Percentiles rank a stretch among this genome's conserved stretches.
These are phyloP conservation scores for Cavia porcellus DNA, from an alignment of 2,113 vertebrate species.

Conservation along the genomic window DNA sequence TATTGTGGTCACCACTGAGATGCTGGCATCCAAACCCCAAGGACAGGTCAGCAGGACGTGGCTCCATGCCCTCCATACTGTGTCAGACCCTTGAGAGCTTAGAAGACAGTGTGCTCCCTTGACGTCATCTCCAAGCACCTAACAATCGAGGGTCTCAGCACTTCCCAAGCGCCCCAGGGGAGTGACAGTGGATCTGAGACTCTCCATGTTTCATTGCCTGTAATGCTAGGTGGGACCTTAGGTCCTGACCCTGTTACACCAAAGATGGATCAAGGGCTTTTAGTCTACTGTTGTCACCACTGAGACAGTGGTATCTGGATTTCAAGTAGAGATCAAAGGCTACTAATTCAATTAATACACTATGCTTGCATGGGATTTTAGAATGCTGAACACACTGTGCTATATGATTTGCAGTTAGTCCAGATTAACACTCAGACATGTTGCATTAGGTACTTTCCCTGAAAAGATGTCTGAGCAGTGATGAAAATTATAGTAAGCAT, in stretches of 20 bases:
- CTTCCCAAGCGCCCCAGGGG: too few species aligned
- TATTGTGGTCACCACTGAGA: background rate
- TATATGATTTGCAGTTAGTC: background rate
- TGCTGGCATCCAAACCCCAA: background rate
- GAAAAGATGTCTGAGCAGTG: background rate
- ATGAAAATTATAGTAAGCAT: conserved; percentile 10
- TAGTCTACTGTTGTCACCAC: background rate
- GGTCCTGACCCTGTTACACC: background rate
- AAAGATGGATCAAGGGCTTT: background rate
- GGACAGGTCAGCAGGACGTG: background rate
- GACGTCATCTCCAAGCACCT: background rate
- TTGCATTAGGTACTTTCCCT: background rate
- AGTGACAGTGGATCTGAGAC: too few species aligned
- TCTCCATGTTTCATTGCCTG: background rate
- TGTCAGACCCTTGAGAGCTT: background rate
- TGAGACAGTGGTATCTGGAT: background rate
- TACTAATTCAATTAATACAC: conserved; percentile 3
- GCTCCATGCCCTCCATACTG: background rate
- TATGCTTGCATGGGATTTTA: background rate
- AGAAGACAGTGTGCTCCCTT: background rate
- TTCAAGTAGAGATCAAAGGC: background rate
- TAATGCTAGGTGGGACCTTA: background rate
- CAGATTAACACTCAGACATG: conserved; percentile 32
- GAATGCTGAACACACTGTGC: background rate
- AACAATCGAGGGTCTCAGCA: background rate